Base-by-base conservation (phyloP, 1,140 invertebrate genomes). In the Phthorimaea operculella region DNA sequence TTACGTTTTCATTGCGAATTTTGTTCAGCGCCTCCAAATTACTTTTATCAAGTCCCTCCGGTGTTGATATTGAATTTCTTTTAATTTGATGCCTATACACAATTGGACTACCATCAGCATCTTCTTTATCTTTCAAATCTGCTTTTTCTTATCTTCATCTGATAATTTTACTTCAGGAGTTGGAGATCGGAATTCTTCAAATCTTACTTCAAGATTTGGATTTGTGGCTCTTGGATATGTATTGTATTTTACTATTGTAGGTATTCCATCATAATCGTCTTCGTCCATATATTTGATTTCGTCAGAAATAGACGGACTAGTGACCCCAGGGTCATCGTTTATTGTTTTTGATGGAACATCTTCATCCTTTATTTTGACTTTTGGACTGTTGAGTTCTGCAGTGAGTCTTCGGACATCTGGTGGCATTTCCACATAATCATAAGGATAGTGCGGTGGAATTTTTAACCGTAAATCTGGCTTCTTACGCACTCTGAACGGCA, bases 361-460 rank as follows among this genome's bases (percentile, higher is more conserved):
- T 28, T 28, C 21, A 28, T 6, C 21, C 2, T 28, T 28, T 4
- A 28, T 6, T 28, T 2, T 28, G 21, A 28, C 6, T 2, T 2
- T 28, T 1, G 68, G 54, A 4, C 64, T 76, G 54, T 74, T 63
- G 12, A 61, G 54, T 62, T 63, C 66, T 1, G 69, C 53, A 15
- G 73, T 72, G 21, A 69, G 47, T n/a, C 55, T 42, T 18, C 60
- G 67, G 0, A 70, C 72, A 18, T 75, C 73, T 14, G 54, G 47
- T 4, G 81, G 81, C 79, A 82, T 82, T 62, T 79, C 72, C 0
- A 80, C 79, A 59, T 81, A 84, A 16, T 82, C 79, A 44, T 69
- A 6, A 28, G 48, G 48, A 39, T 78, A 81, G 21, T 28, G 2
- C 0, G 78, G 72, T 1, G 81, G 76, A 51, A 84, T 82, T 9